Evolutionary conservation across 1,140 invertebrate genomes (phyloP).

Genomic region (Drosophila mayri): DNA sequence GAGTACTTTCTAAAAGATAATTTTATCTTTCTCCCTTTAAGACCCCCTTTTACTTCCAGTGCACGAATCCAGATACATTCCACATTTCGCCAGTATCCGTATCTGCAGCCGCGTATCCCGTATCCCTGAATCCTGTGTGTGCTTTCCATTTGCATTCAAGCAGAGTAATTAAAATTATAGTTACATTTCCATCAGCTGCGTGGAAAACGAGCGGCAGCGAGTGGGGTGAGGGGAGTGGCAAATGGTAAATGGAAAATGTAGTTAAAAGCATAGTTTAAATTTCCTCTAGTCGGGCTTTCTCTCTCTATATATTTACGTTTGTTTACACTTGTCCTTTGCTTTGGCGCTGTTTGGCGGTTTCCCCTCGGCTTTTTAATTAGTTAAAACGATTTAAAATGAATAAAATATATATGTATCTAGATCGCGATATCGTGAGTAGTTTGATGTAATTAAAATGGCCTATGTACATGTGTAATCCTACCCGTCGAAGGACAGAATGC

Average conservation of each 20-base stretch:
- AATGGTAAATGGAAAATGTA: slow-evolving; percentile 33
- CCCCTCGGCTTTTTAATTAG: slow-evolving; percentile 76
- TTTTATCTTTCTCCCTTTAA: neutral
- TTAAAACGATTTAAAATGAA: slow-evolving; percentile 73
- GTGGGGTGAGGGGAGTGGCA: slow-evolving; percentile 2
- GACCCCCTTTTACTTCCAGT: neutral
- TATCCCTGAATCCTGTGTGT: slow-evolving; percentile 21
- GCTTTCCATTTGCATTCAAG: slow-evolving; percentile 53
- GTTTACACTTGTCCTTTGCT: slow-evolving; percentile 56
- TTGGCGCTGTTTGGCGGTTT: slow-evolving; percentile 59
- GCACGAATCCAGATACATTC: slow-evolving; percentile 21
- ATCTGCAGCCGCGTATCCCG: slow-evolving; percentile 20
- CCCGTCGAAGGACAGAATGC: slow-evolving; percentile 3
- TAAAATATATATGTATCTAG: slow-evolving; percentile 34
- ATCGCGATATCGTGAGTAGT: slow-evolving; percentile 35
- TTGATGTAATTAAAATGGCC: slow-evolving; percentile 59
- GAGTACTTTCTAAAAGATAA: too few species aligned
- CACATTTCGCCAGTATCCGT: slow-evolving; percentile 12
- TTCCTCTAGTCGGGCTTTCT: slow-evolving; percentile 20
- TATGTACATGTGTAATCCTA: slow-evolving; percentile 36
- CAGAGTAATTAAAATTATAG: slow-evolving; percentile 80
- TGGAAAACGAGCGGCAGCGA: slow-evolving; percentile 21
- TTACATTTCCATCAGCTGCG: slow-evolving; percentile 52
- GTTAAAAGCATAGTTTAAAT: slow-evolving; percentile 73
- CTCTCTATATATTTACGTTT: slow-evolving; percentile 34